Conservation (phyloP, 2,888 invertebrate species). For the Tribolium freemani region DNA sequence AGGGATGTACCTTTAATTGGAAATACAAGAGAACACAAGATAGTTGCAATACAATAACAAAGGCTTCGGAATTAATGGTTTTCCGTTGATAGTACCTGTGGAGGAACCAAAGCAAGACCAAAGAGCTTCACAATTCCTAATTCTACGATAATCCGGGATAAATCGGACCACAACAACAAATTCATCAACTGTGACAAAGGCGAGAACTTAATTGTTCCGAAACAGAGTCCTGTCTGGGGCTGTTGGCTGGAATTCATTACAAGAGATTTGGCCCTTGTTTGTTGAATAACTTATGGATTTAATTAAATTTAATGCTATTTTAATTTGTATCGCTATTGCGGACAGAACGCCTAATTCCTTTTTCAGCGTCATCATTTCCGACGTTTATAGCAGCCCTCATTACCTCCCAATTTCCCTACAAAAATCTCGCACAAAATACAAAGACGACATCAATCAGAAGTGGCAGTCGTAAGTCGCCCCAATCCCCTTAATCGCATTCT, state of each 20-base stretch:
- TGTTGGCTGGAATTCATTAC: constrained; percentile 48
- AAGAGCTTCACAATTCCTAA: constrained; percentile 44
- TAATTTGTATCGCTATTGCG: constrained; percentile 48
- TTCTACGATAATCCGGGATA: constrained; percentile 57
- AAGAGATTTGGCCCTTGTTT: constrained; percentile 51
- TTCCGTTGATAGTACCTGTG: constrained; percentile 47
- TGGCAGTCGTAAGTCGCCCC: constrained; percentile 44
- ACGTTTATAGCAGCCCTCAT: constrained; percentile 9
- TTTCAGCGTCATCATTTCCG: constrained; percentile 26
- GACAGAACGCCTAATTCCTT: constrained; percentile 33
- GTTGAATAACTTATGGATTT: constrained; percentile 54
- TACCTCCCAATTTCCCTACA: neutral
- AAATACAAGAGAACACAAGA: constrained; percentile 36
- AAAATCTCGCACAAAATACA: constrained; percentile 18
- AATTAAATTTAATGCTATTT: constrained; percentile 53
- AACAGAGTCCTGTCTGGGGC: constrained; percentile 53
- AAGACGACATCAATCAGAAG: constrained; percentile 48
- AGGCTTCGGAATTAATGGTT: constrained; percentile 36
- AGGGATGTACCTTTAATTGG: constrained; percentile 37
- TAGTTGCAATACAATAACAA: constrained; percentile 40
- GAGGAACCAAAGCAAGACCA: constrained; percentile 36
- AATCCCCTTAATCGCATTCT: constrained; percentile 53
- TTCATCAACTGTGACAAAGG: constrained; percentile 60
- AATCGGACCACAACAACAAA: constrained; percentile 59
- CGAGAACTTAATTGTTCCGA: constrained; percentile 59